A percentile compares a stretch with the other conserved stretches of the same genome.
phyloP scores from a whole-genome alignment of 2,113 vertebrate genomes.

The Notechis scutatus region DNA sequence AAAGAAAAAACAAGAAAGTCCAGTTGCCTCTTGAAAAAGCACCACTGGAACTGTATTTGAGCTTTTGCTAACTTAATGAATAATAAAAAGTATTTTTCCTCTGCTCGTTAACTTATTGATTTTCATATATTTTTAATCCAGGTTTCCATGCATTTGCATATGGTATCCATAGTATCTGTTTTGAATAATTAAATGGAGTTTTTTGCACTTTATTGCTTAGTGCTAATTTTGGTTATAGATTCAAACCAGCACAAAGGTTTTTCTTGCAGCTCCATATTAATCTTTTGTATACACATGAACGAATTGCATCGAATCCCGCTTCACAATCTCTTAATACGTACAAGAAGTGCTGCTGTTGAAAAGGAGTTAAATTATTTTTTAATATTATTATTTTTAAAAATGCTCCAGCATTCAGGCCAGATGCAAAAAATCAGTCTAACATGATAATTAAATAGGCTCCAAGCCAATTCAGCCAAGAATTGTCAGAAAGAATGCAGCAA shows the following conservation, averaged over 20 bases:
- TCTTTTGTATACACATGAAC: neutral
- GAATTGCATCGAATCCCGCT: neutral
- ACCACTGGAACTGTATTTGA: neutral
- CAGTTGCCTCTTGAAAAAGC: too few relatives aligned
- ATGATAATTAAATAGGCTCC: slow-evolving; percentile 8
- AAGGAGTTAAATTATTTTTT: slow-evolving; percentile 6
- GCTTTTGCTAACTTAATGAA: neutral
- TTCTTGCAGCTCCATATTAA: neutral
- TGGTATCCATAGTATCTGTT: neutral
- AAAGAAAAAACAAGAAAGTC: too few relatives aligned
- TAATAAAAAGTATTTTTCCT: neutral
- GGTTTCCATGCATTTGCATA: neutral
- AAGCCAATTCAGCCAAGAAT: neutral
- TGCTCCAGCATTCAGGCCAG: neutral
- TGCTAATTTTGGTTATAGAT: neutral
- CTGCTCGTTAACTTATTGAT: neutral
- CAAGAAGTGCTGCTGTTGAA: neutral
- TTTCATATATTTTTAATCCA: neutral
- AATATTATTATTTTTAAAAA: neutral
- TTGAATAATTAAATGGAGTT: neutral
- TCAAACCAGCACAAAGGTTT: neutral
- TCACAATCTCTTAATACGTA: neutral
- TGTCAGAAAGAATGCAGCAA: neutral
- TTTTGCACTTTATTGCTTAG: neutral
- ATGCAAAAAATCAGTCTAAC: slow-evolving; percentile 12